Base-by-base conservation (phyloP, 2,888 invertebrate genomes). In the Drosophila melanosoma region DNA sequence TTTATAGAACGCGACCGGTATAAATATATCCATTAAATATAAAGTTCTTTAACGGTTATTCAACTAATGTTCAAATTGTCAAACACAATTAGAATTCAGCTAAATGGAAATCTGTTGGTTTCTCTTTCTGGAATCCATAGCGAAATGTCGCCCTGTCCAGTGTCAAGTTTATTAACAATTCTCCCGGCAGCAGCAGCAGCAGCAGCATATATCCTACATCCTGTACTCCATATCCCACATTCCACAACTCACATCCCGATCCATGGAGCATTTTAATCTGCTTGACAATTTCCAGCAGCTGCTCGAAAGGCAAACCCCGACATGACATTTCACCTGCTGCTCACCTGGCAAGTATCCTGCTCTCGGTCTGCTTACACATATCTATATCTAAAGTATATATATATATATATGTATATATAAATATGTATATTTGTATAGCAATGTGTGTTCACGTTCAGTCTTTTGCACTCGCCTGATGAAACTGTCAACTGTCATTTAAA, bases 401-500 rank as follows among this genome's bases (percentile, higher is more conserved):
- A 51, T 42, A 23, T 15, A 20, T 8, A 17, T 26, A 53, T 10
- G 4, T 26, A 1, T 26, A 53, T 17, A 20, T n/a, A 15, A 8
- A 3, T 8, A 29, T 29, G 2, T 29, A 33, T 17, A 32, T 61
- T 48, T 40, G 12, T 59, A 64, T 51, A 60, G 63, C 59, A 69
- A 63, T 76, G 54, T 76, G 35, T 63, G 72, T 70, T 74, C 42
- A 56, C 36, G 75, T 58, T 73, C 64, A 77, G 78, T 81, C 76
- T 73, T 81, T 64, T 73, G 65, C 69, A 57, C 72, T 65, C 54
- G 64, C 58, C 74, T 84, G 84, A 84, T 85, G 84, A 81, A 89
- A 83, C 89, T 89, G 89, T 89, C 89, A 89, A 87, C 84, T 85
- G 85, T 89, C 85, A 87, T 84, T 89, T 88, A 83, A 88, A 86